Evolutionary conservation across 2,113 vertebrate genomes (phyloP), one percentile per base, ranked within the genome.

Genomic region (Atractosteus spatula): DNA sequence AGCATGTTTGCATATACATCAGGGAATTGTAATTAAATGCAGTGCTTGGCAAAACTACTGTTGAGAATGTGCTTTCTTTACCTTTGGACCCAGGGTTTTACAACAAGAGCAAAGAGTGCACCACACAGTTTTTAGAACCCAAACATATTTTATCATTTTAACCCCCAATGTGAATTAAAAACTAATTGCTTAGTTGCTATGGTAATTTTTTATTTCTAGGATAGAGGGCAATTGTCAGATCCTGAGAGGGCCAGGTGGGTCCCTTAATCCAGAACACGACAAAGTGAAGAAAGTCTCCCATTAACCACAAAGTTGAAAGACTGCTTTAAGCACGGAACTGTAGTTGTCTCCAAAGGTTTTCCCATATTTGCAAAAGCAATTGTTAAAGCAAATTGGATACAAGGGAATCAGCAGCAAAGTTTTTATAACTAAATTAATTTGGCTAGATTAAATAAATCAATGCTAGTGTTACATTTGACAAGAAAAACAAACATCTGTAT

Each of bases 131-230:
- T 8, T 42, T 74, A 69, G 76, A 68, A 69, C 62, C 55, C 13
- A 69, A 16, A 41, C 7, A 63, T 74, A 47, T 67, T 47, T 45
- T 45, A 13, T 47, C 68, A 75, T 76, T 78, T 65, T 45, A 51
- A 47, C 79, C 76, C 77, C 68, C 70, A 65, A 44, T 68, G 71
- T 64, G 77, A 81, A 74, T 62, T 65, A 76, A 64, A 69, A 71
- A 79, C 78, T 81, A 81, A 88, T 82, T 82, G 79, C 79, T 74
- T 77, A 70, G 56, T 59, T 51, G 61, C 80, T 86, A 71, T 57
- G 77, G 75, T 84, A 80, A 86, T 74, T 84, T 74, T 71, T 78
- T 67, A 77, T 87, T 82, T 81, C 74, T 82, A 77, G 74, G 77
- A 82, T 81, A 77, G 70, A 76, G 85, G 78, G 72, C 82, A 86